These are phyloP conservation scores for Loxodonta africana DNA, from an alignment of 2,113 vertebrate genomes.

Conservation along the genomic window DNA sequence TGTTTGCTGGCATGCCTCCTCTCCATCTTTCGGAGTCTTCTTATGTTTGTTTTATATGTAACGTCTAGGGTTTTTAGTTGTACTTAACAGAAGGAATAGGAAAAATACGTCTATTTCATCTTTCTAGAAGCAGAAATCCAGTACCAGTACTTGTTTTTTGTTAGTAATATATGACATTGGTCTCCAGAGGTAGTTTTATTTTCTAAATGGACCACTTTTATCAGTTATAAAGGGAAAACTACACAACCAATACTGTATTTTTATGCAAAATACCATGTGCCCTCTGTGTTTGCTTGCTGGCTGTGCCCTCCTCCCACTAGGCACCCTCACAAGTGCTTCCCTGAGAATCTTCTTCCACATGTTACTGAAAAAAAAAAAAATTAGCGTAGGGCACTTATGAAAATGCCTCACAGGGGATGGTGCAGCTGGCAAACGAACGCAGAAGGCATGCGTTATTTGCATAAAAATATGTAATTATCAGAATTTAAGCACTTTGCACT, in stretches of 20 bases:
- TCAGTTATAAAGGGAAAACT: not conserved
- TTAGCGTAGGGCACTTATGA: too few species aligned
- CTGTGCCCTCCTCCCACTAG: too few species aligned
- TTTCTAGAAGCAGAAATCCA: not conserved
- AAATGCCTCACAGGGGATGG: too few species aligned
- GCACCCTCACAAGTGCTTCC: too few species aligned
- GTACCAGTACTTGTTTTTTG: not conserved
- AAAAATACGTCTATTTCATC: not conserved
- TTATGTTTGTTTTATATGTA: too few species aligned
- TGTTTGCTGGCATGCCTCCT: not conserved
- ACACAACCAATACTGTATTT: not conserved
- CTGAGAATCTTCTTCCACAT: too few species aligned
- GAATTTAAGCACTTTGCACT: not conserved
- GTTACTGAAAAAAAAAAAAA: too few species aligned
- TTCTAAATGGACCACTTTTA: not conserved
- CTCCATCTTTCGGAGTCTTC: not conserved
- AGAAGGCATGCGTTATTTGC: too few species aligned
- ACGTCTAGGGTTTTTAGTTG: not conserved
- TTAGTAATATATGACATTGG: not conserved
- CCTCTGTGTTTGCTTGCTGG: too few species aligned
- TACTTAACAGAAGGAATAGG: too few species aligned
- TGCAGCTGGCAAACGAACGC: too few species aligned
- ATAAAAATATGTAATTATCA: not conserved
- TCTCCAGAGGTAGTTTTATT: not conserved
- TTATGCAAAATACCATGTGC: too few species aligned